Conservation (phyloP, 2,113 vertebrate species). For the Petroica traversi region DNA sequence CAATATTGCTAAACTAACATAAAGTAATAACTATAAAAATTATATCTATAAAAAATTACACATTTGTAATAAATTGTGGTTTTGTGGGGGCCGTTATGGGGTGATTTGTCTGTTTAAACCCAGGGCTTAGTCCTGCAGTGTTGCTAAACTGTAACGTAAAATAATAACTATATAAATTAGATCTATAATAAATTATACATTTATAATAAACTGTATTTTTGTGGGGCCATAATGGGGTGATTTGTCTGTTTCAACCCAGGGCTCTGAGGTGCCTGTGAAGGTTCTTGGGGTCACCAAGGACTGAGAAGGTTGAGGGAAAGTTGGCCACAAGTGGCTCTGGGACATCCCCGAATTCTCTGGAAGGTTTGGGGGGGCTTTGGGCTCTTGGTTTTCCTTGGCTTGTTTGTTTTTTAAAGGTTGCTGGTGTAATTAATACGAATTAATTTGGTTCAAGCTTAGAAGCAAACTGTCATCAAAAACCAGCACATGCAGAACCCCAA, state of each 20-base stretch:
- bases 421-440: neutral
- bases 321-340: neutral
- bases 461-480: neutral
- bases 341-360: accelerated
- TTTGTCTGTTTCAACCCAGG: neutral
- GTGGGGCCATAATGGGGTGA: accelerated
- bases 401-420: neutral
- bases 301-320: neutral
- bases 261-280: neutral
- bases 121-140: neutral
- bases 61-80: accelerated
- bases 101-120: neutral
- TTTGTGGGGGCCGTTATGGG: accelerated
- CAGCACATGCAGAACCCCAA: accelerated
- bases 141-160: accelerated
- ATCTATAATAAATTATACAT: accelerated
- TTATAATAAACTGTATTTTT: accelerated
- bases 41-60: accelerated
- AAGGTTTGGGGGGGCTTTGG: neutral
- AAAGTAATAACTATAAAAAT: accelerated
- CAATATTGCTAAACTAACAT: accelerated
- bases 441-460: neutral
- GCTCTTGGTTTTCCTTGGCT: neutral
- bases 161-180: accelerated
- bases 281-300: neutral